Percentiles rank a stretch among this genome's conserved stretches.
Conservation (phyloP, 1,140 invertebrate genomes). For the Heliothis subflexa region DNA sequence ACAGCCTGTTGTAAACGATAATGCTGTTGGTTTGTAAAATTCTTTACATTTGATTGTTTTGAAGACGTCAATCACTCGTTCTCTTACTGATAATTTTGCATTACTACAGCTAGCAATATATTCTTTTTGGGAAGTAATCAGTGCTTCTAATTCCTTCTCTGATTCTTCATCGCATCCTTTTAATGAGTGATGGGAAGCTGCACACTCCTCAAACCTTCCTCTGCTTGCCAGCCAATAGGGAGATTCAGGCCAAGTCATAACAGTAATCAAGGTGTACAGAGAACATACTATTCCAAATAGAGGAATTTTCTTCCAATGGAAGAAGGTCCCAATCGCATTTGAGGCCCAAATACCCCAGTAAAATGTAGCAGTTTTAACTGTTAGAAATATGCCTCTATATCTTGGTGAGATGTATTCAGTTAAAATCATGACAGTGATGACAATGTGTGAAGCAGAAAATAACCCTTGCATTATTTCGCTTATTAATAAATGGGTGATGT, state of each 20-base stretch:
- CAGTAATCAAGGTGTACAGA: constrained; percentile 49
- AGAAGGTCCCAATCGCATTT: constrained; percentile 65
- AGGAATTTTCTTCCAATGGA: constrained; percentile 63
- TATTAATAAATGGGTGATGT: constrained; percentile 55
- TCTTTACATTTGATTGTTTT: constrained; percentile 34
- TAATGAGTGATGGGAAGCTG: constrained; percentile 53
- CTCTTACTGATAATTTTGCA: background rate
- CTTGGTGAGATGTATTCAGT: constrained; percentile 60
- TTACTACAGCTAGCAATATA: constrained; percentile 20
- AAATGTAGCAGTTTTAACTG: constrained; percentile 60
- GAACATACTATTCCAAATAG: constrained; percentile 58
- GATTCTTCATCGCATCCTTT: constrained; percentile 56
- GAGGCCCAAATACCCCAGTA: constrained; percentile 64
- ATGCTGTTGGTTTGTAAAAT: constrained; percentile 57
- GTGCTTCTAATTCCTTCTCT: constrained; percentile 55
- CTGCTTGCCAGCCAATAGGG: constrained; percentile 64
- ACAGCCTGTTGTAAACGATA: constrained; percentile 49
- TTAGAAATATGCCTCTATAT: constrained; percentile 61
- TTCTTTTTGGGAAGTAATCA: constrained; percentile 51
- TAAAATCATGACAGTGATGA: constrained; percentile 55
- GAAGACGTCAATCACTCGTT: constrained; percentile 16
- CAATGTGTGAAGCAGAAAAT: constrained; percentile 53
- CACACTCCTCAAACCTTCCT: constrained; percentile 57
- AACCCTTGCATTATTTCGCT: constrained; percentile 59
- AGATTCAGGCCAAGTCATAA: constrained; percentile 63